Evolutionary conservation across 1,140 invertebrate species (phyloP).

Genomic region (Diabrotica virgifera): DNA sequence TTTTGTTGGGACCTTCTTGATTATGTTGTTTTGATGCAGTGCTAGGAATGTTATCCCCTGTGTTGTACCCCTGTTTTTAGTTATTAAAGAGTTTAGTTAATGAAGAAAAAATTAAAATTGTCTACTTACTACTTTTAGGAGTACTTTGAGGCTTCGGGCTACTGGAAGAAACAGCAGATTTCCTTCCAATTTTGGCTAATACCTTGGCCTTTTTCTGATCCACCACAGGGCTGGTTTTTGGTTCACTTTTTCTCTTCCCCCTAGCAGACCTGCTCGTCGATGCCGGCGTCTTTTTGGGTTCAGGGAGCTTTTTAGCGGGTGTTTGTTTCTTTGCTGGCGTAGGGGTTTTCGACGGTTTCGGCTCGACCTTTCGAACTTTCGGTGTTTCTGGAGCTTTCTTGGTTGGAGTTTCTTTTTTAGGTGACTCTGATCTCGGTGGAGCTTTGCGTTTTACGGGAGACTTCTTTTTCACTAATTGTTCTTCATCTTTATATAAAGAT

Average conservation of each 20-base stretch:
- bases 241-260: constrained; percentile 24
- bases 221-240: constrained; percentile 38
- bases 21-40: not conserved
- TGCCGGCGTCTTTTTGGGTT: constrained; percentile 18
- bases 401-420: constrained; percentile 20
- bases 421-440: constrained; percentile 11
- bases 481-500: constrained; percentile 74
- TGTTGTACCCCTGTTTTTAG: too few relatives aligned
- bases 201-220: constrained; percentile 48
- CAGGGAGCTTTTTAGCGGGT: constrained; percentile 16
- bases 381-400: constrained; percentile 37
- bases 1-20: not conserved
- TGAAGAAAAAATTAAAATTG: constrained; percentile 1
- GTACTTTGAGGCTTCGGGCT: not conserved
- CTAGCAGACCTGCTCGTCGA: constrained; percentile 24
- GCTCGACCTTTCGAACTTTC: constrained; percentile 37
- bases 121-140: constrained; percentile 27
- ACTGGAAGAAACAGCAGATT: constrained; percentile 27
- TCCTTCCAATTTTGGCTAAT: constrained; percentile 44
- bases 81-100: too few relatives aligned
- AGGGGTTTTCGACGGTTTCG: constrained; percentile 7
- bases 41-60: too few relatives aligned
- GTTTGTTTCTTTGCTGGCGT: constrained; percentile 20
- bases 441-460: constrained; percentile 41
- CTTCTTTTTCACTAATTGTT: constrained; percentile 66